Base-by-base conservation (phyloP, 2,797 vertebrate species). In the Anguilla obscura region DNA sequence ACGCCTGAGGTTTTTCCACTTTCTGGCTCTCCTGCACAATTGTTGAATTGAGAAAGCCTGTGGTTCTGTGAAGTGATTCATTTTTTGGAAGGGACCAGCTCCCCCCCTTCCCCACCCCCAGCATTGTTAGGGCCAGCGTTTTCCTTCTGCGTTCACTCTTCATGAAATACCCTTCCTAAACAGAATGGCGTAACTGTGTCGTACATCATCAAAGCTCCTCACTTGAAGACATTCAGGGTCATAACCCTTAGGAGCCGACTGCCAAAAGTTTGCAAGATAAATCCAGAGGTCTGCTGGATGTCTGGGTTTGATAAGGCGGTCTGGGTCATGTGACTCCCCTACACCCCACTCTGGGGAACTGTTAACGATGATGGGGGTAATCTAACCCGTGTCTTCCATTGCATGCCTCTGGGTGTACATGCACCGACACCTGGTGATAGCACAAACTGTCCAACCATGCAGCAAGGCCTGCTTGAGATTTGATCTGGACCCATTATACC, bases 231-330 rank as follows among this genome's bases (percentile, higher is more conserved):
- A 33, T 45, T 74, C n/a, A 9, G 27, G 27, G 21, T 56, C 52
- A 10, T 58, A 54, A 54, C n/a, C 30, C 94, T 94, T 94, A 93
- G 88, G 89, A 90, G 60, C 88, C 93, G 91, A 79, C 90, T 91
- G 33, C 94, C 85, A 66, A 86, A 79, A 45, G 50, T 52, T 8
- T 8, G 9, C 74, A 79, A 79, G 33, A 4, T 79, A 33, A 40
- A 18, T 45, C 74, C 36, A 52, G 48, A 83, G 24, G 48, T 54
- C 82, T 84, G 24, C 24, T 7, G 50, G 52, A 84, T 84, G 83
- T 56, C 83, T 84, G 83, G 10, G 2, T 54, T 50, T 58, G 83
- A 84, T 56, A 56, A 84, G 52, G 50, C 0, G 48, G 18, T 40
- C 80, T 27, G n/a, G 45, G 45, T 52, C 45, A 83, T 40, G 24